Base-by-base conservation (phyloP, 2,797 vertebrate species). In the Myiotriccus ornatus region DNA sequence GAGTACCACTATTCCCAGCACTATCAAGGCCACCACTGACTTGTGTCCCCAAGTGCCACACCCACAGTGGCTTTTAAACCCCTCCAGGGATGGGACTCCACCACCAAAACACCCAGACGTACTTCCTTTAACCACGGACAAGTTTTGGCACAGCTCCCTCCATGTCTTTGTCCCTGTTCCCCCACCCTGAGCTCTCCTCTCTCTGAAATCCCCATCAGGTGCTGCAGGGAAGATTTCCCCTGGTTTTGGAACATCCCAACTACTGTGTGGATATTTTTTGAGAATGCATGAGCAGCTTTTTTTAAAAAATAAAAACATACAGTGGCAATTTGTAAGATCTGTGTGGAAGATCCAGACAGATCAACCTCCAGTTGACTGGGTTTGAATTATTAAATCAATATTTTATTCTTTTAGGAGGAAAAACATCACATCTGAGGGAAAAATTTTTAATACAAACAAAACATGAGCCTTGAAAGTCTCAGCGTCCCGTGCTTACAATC, bases 361-460 rank as follows among this genome's bases (percentile, higher is more conserved):
- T 24, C 88, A 79, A 44, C 69, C 39, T 91, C 70, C 52, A 68
- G 73, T 7, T 80, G 84, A 43, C 81, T 80, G 6, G 4, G 15
- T 39, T 50, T 63, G 60, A 60, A 81, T 94, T 94, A 85, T 83
- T 92, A 85, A 96, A 90, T 84, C 82, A 89, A 67, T 69, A 69
- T 55, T 62, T 82, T 81, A 65, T 77, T 89, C 76, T 95, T 89
- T 73, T 53, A 57, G 60, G 39, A 50, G n/a, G 67, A 57, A 52
- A 62, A 73, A 39, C 10, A 74, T 24, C 84, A 34, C 77, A 60
- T 69, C 87, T 83, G 60, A 73, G 18, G 30, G 34, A 50, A 46
- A 90, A 89, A 85, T 64, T 94, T 89, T 79, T 53, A 84, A 95
- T 81, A 43, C 93, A 91, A 94, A 87, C 80, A 95, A 82, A 93